Conservation (phyloP, 2,888 invertebrate species). For the Synergus gifuensis region DNA sequence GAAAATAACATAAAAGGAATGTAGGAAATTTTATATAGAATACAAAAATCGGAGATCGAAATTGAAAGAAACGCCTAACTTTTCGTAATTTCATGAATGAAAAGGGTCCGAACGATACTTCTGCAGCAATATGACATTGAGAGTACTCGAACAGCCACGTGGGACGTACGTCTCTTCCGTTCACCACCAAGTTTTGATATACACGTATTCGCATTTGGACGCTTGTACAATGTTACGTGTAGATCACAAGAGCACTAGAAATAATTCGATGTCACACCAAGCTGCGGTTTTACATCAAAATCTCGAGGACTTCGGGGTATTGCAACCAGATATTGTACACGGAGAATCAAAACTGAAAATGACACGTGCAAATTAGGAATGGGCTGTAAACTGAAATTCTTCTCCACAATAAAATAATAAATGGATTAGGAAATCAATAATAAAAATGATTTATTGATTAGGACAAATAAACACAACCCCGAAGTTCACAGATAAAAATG, state of each 20-base stretch:
- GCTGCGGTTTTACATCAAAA: constrained; percentile 73
- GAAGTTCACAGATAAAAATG: neutral
- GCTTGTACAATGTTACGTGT: constrained; percentile 37
- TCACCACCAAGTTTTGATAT: constrained; percentile 51
- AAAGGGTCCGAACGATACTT: constrained; percentile 48
- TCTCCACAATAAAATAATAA: too few relatives aligned
- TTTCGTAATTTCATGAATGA: constrained; percentile 42
- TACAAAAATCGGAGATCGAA: neutral
- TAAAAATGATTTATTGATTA: too few relatives aligned
- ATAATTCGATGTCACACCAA: constrained; percentile 69
- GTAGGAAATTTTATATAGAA: neutral
- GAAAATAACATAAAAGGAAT: neutral
- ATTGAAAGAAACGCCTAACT: constrained; percentile 20
- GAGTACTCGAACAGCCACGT: constrained; percentile 70
- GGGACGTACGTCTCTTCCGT: constrained; percentile 64
- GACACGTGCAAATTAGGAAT: constrained; percentile 21
- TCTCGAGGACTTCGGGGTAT: constrained; percentile 59
- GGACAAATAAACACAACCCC: neutral
- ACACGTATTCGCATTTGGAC: constrained; percentile 45
- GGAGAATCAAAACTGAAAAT: constrained; percentile 41
- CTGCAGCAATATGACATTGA: constrained; percentile 68
- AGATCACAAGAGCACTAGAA: constrained; percentile 60
- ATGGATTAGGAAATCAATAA: too few relatives aligned
- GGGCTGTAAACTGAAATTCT: neutral
- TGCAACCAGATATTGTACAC: constrained; percentile 26